Conservation (phyloP, 2,888 invertebrate species). For the Mayetiola destructor region DNA sequence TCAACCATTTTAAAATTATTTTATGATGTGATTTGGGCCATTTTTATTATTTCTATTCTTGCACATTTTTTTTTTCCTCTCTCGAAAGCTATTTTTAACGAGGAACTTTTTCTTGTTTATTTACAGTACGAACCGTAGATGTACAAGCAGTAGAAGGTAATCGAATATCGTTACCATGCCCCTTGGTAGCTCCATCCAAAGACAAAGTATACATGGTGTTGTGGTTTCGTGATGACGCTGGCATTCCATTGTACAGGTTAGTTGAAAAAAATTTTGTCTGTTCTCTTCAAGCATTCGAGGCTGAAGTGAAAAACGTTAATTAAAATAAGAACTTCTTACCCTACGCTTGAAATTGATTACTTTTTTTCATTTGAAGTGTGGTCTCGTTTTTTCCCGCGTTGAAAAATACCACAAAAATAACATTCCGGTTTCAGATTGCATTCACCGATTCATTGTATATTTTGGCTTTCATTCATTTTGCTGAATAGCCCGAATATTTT, state of each 20-base stretch:
- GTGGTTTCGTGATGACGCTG: conserved; percentile 79
- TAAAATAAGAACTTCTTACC: no score
- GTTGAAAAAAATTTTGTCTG: neutral
- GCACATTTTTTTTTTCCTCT: neutral
- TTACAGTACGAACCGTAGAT: conserved; percentile 56
- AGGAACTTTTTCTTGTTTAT: neutral
- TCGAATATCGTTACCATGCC: conserved; percentile 74
- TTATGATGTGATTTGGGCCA: conserved; percentile 7
- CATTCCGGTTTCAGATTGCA: no score
- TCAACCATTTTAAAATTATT: neutral
- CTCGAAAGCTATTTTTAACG: conserved; percentile 16
- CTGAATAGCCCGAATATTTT: no score
- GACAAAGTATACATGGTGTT: conserved; percentile 85
- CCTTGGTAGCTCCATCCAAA: conserved; percentile 64
- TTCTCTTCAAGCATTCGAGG: no score
- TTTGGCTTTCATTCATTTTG: no score
- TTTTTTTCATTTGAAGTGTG: no score
- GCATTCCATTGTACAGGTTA: conserved; percentile 78
- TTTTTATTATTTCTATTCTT: conserved; percentile 7
- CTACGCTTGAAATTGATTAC: no score
- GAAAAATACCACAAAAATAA: no score
- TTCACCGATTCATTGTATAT: no score
- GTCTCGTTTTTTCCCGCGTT: no score
- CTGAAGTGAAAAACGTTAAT: no score
- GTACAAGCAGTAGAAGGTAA: conserved; percentile 79